phyloP scores from a whole-genome alignment of 2,797 vertebrate species.

The Acanthornis magna region DNA sequence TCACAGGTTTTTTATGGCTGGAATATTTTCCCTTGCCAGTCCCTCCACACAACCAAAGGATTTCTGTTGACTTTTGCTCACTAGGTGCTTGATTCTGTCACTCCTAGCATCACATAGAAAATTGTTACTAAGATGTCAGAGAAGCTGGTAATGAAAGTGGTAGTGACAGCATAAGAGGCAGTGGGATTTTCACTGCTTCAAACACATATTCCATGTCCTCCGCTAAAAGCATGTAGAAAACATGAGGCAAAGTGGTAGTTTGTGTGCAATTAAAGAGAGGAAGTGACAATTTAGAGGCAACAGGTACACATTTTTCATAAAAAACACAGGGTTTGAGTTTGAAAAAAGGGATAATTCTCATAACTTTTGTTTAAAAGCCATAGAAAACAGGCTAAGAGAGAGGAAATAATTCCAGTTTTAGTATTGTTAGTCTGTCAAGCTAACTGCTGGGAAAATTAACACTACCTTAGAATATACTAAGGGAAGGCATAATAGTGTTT shows the following conservation, averaged over 20 bases:
- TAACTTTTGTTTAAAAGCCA: neutral
- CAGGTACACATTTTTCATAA: neutral
- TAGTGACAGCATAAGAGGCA: neutral
- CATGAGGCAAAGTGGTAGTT: neutral
- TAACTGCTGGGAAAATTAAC: neutral
- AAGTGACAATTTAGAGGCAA: neutral
- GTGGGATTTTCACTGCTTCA: neutral
- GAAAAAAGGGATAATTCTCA: neutral
- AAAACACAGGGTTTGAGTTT: neutral
- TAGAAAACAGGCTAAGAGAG: neutral
- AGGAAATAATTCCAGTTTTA: neutral
- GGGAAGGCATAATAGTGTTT: neutral
- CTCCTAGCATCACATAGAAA: neutral
- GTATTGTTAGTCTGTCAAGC: neutral
- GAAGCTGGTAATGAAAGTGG: neutral
- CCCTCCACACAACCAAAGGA: neutral
- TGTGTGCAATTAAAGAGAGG: neutral
- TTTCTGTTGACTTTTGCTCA: neutral
- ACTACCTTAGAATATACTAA: neutral
- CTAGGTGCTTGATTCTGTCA: neutral
- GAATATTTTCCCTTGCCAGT: neutral
- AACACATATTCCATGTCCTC: neutral
- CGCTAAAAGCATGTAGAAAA: neutral
- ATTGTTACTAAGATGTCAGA: neutral
- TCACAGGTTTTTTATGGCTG: neutral